Evolutionary conservation across 1,140 invertebrate species (phyloP), one percentile per base, ranked within the genome.

Genomic region (Apis dorsata): DNA sequence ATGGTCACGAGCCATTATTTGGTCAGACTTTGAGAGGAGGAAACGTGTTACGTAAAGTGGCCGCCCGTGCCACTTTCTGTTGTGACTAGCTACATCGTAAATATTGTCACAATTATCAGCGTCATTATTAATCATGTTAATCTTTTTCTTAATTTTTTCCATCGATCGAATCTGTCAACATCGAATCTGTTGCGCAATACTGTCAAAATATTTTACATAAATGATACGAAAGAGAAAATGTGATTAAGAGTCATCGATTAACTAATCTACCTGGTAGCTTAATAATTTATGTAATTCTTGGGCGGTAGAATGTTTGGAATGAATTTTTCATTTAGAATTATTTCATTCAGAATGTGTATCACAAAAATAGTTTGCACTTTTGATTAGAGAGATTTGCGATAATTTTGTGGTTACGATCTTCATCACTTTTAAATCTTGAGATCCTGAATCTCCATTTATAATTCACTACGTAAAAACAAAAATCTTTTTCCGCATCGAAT

Each of bases 41-140:
- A 17, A 55, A 49, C 19, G 12, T 9, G 51, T 74, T 76, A 34
- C 63, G 55, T 57, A 75, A 66, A 75, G 2, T 10, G 12, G 11
- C 4, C 19, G 24, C 55, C 13, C 8, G 57, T 70, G 65, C 69
- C 28, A 53, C 69, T 55, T 53, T 81, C n/a, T 24, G 34, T 17
- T 53, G 7, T 9, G 34, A 13, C 17, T 10, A n/a, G 17, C 44
- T 53, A 44, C 5, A 10, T 65, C 60, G 53, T 81, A 81, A 75
- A 65, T 75, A 81, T 81, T 19, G n/a, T 34, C 78, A 10, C 51
- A n/a, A 63, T 72, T 28, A n/a, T 15, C 13, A 44, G 13, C 13
- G 49, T 63, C 68, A 24, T 7, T 4, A 66, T 53, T 81, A 68
- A 81, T 68, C 12, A 53, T 21, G 49, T 12, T n/a, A 28, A 81